These are phyloP conservation scores for Ia io DNA, from an alignment of 2,113 vertebrate genomes.

Conservation along the genomic window DNA sequence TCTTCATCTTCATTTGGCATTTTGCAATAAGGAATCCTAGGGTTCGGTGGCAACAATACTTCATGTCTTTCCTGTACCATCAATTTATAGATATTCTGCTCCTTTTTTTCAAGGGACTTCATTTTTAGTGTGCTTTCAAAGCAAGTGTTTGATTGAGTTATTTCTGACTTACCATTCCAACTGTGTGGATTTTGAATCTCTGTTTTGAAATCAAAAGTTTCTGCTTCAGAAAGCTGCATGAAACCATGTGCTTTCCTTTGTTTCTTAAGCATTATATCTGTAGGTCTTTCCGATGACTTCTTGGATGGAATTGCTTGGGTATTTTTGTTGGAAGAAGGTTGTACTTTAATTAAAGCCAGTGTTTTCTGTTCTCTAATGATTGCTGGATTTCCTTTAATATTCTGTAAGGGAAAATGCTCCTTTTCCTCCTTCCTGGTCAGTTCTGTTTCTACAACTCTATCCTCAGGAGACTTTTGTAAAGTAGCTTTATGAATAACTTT, in stretches of 20 bases:
- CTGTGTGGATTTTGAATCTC: conserved; percentile 37
- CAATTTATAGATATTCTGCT: conserved; percentile 7
- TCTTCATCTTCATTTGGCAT: conserved; percentile 37
- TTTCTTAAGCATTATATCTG: conserved; percentile 21
- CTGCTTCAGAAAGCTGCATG: conserved; percentile 27
- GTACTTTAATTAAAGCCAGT: conserved; percentile 11
- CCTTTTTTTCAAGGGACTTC: conserved; percentile 36
- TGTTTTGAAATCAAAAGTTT: conserved; percentile 43
- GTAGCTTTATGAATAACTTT: conserved; percentile 35
- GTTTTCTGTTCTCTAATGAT: conserved; percentile 29
- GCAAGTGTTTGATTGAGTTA: conserved; percentile 23
- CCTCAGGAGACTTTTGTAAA: conserved; percentile 37
- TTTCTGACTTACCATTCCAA: conserved; percentile 49
- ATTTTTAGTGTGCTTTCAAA: conserved; percentile 60
- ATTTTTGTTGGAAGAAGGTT: conserved; percentile 32
- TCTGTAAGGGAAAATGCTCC: neutral
- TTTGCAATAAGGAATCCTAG: conserved; percentile 47
- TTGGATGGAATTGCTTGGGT: neutral
- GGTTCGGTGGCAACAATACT: neutral
- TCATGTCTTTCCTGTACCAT: conserved; percentile 32
- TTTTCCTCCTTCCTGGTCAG: conserved; percentile 43
- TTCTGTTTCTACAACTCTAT: conserved; percentile 57
- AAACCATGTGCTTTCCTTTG: conserved; percentile 49
- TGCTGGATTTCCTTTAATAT: conserved; percentile 42
- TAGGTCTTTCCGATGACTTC: conserved; percentile 53